Conservation (phyloP, 2,113 vertebrate species). For the Sinocyclocheilus grahami region DNA sequence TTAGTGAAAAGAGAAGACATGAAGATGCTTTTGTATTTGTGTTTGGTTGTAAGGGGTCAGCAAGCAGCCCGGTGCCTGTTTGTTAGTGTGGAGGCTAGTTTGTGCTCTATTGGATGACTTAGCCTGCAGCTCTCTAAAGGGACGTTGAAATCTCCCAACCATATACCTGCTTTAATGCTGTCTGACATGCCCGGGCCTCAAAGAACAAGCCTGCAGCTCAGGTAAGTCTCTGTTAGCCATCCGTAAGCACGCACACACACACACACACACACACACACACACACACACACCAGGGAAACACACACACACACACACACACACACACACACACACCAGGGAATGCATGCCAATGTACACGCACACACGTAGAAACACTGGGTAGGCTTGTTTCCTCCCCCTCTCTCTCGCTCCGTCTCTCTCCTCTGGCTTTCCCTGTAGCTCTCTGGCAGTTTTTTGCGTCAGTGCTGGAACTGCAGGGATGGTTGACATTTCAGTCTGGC, state of each 20-base stretch:
- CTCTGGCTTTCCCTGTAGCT: slow-evolving; percentile 50
- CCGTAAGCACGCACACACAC: slow-evolving; percentile 25
- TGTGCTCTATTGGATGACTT: slow-evolving; percentile 42
- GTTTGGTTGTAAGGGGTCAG: slow-evolving; percentile 12
- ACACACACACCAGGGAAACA: slow-evolving; percentile 53
- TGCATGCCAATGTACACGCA: slow-evolving; percentile 25
- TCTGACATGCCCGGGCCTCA: slow-evolving; percentile 44
- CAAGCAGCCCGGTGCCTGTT: slow-evolving; percentile 10
- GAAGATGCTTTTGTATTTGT: slow-evolving; percentile 7
- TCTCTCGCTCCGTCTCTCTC: slow-evolving; percentile 5
- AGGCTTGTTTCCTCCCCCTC: slow-evolving; percentile 12
- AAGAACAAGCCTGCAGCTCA: slow-evolving; percentile 41
- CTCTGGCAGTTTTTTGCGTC: slow-evolving; percentile 75
- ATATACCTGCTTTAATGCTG: slow-evolving; percentile 48
- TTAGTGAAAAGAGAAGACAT: slow-evolving; percentile 11
- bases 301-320: slow-evolving; percentile 5
- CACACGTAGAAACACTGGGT: slow-evolving; percentile 48
- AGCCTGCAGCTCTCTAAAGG: slow-evolving; percentile 45
- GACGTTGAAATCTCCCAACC: slow-evolving; percentile 46
- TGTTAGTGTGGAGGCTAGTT: slow-evolving; percentile 32
- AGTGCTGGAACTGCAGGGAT: slow-evolving; percentile 77
- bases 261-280: slow-evolving; percentile 45
- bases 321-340: slow-evolving; percentile 39
- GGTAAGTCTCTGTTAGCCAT: slow-evolving; percentile 42
- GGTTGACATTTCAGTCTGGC: slow-evolving; percentile 83